Conservation (phyloP, 2,797 vertebrate genomes). For the Momotus momota region DNA sequence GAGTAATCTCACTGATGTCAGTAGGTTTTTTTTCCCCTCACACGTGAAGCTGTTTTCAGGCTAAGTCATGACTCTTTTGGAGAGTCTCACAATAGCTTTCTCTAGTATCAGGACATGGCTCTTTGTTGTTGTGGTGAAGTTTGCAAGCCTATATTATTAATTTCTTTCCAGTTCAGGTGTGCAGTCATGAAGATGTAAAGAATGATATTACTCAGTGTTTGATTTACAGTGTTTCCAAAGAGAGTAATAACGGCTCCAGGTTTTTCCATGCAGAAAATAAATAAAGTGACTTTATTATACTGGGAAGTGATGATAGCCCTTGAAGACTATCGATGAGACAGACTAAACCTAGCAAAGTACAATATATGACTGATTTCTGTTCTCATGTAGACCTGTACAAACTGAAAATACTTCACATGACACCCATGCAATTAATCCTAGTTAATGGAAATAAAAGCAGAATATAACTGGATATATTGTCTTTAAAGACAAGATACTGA, state of each 20-base stretch:
- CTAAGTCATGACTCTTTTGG: background rate
- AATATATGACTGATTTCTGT: background rate
- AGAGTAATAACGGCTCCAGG: background rate
- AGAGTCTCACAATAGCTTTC: background rate
- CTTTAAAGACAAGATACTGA: background rate
- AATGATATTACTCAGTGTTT: background rate
- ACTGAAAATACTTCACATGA: background rate
- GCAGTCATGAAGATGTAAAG: background rate
- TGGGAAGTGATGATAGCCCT: background rate
- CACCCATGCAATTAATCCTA: fast-evolving
- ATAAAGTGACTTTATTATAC: background rate
- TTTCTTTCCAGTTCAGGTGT: background rate
- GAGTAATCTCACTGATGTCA: constrained; percentile 35
- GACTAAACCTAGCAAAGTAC: background rate
- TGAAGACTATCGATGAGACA: background rate
- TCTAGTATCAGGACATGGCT: background rate
- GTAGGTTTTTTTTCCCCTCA: background rate
- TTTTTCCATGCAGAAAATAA: background rate
- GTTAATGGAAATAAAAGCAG: background rate
- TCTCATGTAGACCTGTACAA: background rate
- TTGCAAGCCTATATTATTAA: background rate
- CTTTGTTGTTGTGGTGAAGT: background rate
- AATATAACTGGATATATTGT: background rate
- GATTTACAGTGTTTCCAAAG: background rate
- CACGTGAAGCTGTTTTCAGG: constrained; percentile 6